Percentiles rank a stretch among this genome's conserved stretches.
phyloP scores from a whole-genome alignment of 2,888 invertebrate species.

The Pseudococcus viburni region DNA sequence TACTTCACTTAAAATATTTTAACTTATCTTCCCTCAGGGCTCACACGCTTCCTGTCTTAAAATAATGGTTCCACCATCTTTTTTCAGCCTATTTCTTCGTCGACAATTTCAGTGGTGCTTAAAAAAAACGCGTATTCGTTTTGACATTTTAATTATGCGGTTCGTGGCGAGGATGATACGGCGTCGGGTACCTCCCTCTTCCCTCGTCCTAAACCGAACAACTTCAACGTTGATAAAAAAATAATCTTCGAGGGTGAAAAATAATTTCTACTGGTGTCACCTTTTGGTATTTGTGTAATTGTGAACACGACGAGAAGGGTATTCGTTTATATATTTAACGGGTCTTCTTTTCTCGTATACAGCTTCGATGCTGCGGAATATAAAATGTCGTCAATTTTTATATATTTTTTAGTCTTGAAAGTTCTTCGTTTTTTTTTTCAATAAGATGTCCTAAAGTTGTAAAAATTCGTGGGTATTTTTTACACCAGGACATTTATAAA shows the following conservation, averaged over 20 bases:
- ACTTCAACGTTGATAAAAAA: constrained; percentile 36
- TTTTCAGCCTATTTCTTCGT: constrained; percentile 36
- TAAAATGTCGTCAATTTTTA: background rate
- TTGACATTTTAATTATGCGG: constrained; percentile 51
- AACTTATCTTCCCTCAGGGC: constrained; percentile 55
- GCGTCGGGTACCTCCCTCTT: background rate
- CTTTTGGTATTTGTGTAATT: constrained; percentile 50
- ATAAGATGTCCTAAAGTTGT: background rate
- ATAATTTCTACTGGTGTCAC: constrained; percentile 46
- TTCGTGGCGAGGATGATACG: background rate
- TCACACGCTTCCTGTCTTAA: constrained; percentile 55
- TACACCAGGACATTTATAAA: too few relatives aligned
- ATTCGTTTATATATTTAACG: constrained; percentile 33
- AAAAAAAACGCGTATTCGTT: constrained; percentile 39
- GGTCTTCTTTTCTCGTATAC: background rate
- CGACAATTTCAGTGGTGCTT: constrained; percentile 46
- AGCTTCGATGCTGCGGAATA: background rate
- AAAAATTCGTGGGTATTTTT: background rate
- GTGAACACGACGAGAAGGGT: constrained; percentile 2
- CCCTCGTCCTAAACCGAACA: background rate
- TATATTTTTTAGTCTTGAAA: background rate
- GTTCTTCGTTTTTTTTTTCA: background rate
- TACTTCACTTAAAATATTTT: constrained; percentile 57
- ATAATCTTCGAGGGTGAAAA: constrained; percentile 53
- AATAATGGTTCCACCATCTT: constrained; percentile 55